Conservation (phyloP, 2,888 invertebrate genomes). For the Mythimna impura region DNA sequence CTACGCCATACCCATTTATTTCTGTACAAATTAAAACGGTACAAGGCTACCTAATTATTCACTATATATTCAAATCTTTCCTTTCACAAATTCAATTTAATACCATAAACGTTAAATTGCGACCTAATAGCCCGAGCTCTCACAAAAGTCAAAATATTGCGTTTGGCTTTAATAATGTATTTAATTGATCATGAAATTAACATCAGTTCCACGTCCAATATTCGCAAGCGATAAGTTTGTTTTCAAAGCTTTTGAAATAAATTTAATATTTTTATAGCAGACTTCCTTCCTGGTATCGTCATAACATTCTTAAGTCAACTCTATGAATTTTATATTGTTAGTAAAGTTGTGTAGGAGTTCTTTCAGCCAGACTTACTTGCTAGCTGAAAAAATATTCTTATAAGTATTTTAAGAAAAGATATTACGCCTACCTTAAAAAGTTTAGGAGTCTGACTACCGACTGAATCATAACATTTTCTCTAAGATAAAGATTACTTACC, state of each 20-base stretch:
- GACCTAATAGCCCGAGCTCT: slow-evolving; percentile 38
- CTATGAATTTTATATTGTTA: slow-evolving; percentile 4
- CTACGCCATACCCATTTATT: slow-evolving; percentile 3
- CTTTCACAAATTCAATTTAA: slow-evolving; percentile 24
- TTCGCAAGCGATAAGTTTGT: slow-evolving; percentile 65
- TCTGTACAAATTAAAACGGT: slow-evolving; percentile 17
- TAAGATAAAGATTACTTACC: slow-evolving; percentile 38
- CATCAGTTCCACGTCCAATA: slow-evolving; percentile 63
- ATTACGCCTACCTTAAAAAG: slow-evolving; percentile 28
- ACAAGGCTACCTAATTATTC: slow-evolving; percentile 14
- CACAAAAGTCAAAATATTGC: slow-evolving; percentile 46
- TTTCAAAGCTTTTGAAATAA: slow-evolving; percentile 57
- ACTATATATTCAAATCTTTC: slow-evolving; percentile 33
- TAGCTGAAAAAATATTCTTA: slow-evolving; percentile 8
- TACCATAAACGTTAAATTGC: slow-evolving; percentile 44
- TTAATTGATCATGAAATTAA: slow-evolving; percentile 69
- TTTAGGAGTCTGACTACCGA: slow-evolving; percentile 20
- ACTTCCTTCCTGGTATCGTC: slow-evolving; percentile 18
- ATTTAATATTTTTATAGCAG: slow-evolving; percentile 36
- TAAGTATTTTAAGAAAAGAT: slow-evolving; percentile 15
- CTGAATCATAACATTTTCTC: slow-evolving; percentile 46
- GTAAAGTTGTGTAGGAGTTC: slow-evolving; percentile 1
- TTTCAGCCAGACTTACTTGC: slow-evolving; percentile 1
- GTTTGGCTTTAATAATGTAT: slow-evolving; percentile 54
- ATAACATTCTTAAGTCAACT: slow-evolving; percentile 20